Base-by-base conservation (phyloP, 2,888 invertebrate species). In the Ceriagrion tenellum region DNA sequence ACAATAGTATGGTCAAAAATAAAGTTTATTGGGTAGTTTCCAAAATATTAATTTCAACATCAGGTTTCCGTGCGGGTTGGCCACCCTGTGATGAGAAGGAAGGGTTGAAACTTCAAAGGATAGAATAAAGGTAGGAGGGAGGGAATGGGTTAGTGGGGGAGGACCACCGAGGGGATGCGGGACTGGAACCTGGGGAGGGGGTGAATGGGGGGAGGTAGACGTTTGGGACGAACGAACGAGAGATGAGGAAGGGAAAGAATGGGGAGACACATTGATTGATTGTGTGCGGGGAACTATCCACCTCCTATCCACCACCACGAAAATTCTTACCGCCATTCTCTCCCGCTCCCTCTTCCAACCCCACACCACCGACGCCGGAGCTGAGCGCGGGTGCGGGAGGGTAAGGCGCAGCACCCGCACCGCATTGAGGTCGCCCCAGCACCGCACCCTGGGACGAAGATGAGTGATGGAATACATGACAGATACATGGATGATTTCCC, bases 401-500 rank as follows among this genome's bases (percentile, higher is more conserved):
- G 81, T 35, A 4, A 13, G 81, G 30, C 4, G 30, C 12, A n/a
- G 81, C 16, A 1, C 13, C 81, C 30, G 81, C 18, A 8, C 81
- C 81, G 81, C 81, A 81, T 81, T 81, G 30, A 35, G 81, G 81
- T 81, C 81, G 81, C 81, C 16, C 81, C 12, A 47, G 88, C 40
- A 35, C 35, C 40, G 40, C 20, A 8, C 47, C 47, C 47, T 47
- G 89, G 89, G 89, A 55, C 89, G 89, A 81, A 81, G 47, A 89
- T 89, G 89, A 89, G 55, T 89, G 89, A 89, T 89, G 89, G 89
- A 89, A 89, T 89, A 89, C 89, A 89, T n/a, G 89, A 55, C 89
- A 89, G 89, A 89, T 89, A 89, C 89, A 89, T 89, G 89, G 55
- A 55, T 55, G 55, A 55, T 55, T 89, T 89, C n/a, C 55, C 26